A percentile compares a stretch with the other conserved stretches of the same genome.
These are phyloP conservation scores for Holacanthus passer DNA, from an alignment of 2,113 vertebrate genomes.

Conservation along the genomic window DNA sequence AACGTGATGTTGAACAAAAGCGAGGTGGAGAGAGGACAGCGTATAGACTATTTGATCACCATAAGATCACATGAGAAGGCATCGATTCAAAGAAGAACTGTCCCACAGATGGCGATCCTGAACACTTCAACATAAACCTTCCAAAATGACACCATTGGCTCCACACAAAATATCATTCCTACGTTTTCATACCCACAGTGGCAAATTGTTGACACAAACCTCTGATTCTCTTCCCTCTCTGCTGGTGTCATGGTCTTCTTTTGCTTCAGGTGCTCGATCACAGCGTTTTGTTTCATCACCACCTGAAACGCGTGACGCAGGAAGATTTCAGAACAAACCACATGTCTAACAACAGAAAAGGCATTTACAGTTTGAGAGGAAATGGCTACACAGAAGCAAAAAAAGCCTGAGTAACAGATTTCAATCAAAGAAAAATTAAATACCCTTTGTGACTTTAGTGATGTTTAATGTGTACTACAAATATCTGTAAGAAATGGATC, in stretches of 20 bases:
- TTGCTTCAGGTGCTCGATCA: slow-evolving; percentile 96
- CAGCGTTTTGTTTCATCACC: slow-evolving; percentile 97
- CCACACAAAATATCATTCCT: not conserved
- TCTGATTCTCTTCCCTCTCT: slow-evolving; percentile 97
- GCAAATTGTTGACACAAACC: slow-evolving; percentile 79
- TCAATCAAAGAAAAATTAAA: not conserved
- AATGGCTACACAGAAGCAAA: not conserved
- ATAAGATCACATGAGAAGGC: not conserved
- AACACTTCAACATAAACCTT: slow-evolving; percentile 11
- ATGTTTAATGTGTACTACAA: not conserved
- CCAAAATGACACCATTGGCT: not conserved
- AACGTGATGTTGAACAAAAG: slow-evolving; percentile 24
- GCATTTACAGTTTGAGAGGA: not conserved
- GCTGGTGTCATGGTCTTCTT: slow-evolving; percentile 96
- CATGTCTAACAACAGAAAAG: not conserved
- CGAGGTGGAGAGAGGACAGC: not conserved
- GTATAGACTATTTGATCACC: not conserved
- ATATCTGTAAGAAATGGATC: not conserved
- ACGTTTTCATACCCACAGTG: not conserved
- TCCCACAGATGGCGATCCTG: not conserved
- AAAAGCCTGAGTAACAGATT: not conserved
- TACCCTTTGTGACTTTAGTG: not conserved
- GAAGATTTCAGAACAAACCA: slow-evolving; percentile 5
- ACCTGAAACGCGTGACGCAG: slow-evolving; percentile 82
- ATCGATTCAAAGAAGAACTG: not conserved